Evolutionary conservation across 2,113 vertebrate genomes (phyloP), one percentile per base, ranked within the genome.

Genomic region (Romanogobio albipinnatus): DNA sequence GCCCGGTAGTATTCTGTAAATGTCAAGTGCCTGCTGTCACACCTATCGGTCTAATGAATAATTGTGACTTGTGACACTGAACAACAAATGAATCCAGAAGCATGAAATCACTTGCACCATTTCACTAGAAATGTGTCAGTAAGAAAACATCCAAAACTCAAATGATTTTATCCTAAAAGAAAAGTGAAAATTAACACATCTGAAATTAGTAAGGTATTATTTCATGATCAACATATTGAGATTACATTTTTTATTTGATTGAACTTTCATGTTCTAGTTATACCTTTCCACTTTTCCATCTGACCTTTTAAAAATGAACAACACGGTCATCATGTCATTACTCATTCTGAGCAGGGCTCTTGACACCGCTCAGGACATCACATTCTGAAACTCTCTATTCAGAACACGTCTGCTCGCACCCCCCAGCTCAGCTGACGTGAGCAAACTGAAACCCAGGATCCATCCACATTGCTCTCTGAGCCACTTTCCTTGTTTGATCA

Each of bases 71-170:
- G 0, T 33, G 26, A 33, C 9, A 33, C 74, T 33, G 10, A 76
- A 24, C 39, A 58, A 77, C 26, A 76, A 56, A 56, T 76, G 0
- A 76, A 76, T 36, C 1, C 1, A 11, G 33, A 45, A 61, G 36
- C 36, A 79, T 61, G 13, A 43, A 77, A 77, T 74, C 22, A 36
- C 17, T 76, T 36, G 15, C 26, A 13, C 43, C 53, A 19, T 22
- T 78, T 36, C 5, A 9, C 3, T 24, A 61, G 4, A 78, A 45
- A 36, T 39, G 14, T 33, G 26, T 19, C 5, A 53, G 26, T 58
- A 77, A 24, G 83, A 75, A 90, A 89, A 88, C 88, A 91, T 85
- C 86, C 88, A 85, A 78, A 19, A 39, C 33, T 43, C n/a, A 74
- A 71, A 56, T 19, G 53, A 33, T 78, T 78, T 78, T 56, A 53